Evolutionary conservation across 2,888 invertebrate species (phyloP).

Genomic region (Cosmopolites sordidus): DNA sequence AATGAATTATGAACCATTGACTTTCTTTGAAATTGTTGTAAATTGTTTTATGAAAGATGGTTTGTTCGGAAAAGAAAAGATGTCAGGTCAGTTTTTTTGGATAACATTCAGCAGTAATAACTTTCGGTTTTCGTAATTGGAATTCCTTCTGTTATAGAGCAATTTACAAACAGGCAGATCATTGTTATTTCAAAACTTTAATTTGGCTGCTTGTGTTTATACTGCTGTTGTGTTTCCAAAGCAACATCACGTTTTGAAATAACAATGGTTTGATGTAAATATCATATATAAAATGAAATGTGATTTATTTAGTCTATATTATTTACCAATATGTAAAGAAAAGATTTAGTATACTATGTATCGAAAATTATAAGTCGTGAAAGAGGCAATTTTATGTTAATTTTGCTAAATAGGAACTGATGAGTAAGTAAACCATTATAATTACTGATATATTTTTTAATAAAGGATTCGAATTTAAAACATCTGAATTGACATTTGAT

Average conservation of each 20-base stretch:
- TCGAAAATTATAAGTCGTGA: neutral
- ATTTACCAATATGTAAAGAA: slow-evolving; percentile 4
- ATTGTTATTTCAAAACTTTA: neutral
- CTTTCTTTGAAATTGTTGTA: neutral
- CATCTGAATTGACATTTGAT: too few relatives aligned
- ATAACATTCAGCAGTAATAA: too few relatives aligned
- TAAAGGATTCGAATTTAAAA: too few relatives aligned
- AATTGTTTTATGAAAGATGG: neutral
- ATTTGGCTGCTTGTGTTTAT: neutral
- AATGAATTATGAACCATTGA: slow-evolving; percentile 18
- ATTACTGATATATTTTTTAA: too few relatives aligned
- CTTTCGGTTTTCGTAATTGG: too few relatives aligned
- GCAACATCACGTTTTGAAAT: neutral
- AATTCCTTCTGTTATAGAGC: too few relatives aligned
- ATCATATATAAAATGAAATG: slow-evolving; percentile 1
- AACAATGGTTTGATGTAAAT: neutral
- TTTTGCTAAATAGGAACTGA: too few relatives aligned
- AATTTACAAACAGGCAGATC: neutral
- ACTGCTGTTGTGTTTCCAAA: too few relatives aligned
- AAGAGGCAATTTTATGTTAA: too few relatives aligned
- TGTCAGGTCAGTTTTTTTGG: too few relatives aligned
- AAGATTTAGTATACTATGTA: neutral
- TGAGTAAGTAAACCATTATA: too few relatives aligned
- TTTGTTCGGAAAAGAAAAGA: too few relatives aligned
- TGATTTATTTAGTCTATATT: slow-evolving; percentile 13